phyloP scores from a whole-genome alignment of 1,140 invertebrate species.

The Orussus abietinus region DNA sequence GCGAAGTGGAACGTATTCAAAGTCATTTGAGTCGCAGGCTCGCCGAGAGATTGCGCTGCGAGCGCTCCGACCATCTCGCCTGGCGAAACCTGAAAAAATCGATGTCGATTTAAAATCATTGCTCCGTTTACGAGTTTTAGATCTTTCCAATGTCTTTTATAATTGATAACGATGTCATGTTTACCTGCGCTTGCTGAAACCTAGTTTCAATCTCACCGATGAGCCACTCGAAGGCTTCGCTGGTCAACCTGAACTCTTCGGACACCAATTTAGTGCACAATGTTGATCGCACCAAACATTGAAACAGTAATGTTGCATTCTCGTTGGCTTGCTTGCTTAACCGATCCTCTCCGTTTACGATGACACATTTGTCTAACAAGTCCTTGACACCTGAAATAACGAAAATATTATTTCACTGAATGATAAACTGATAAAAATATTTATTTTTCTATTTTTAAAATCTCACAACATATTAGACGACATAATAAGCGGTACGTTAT shows the following conservation, averaged over 20 bases:
- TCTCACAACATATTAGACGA: no score
- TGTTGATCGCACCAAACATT: slow-evolving; percentile 91
- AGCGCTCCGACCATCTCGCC: slow-evolving; percentile 99
- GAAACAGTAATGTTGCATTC: slow-evolving; percentile 97
- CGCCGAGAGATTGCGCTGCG: slow-evolving; percentile 96
- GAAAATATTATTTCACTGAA: no score
- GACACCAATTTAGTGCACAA: slow-evolving; percentile 94
- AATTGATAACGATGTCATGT: no score
- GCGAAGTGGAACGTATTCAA: slow-evolving; percentile 99
- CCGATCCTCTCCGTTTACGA: slow-evolving; percentile 92
- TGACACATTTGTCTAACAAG: slow-evolving; percentile 83
- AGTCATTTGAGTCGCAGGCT: slow-evolving; percentile 99
- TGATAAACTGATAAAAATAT: no score
- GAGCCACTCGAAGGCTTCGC: slow-evolving; percentile 98
- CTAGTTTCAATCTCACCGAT: slow-evolving; percentile 98
- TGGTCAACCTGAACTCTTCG: slow-evolving; percentile 89
- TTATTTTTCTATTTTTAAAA: no score
- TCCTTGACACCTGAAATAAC: slow-evolving; percentile 70
- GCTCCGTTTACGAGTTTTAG: no score
- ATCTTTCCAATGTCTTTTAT: no score
- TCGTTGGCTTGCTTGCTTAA: slow-evolving; percentile 95
- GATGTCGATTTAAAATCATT: no score
- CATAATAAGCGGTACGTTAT: no score
- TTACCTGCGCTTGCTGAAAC: slow-evolving; percentile 95
- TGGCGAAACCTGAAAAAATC: slow-evolving; percentile 61